Conservation (phyloP, 1,140 invertebrate genomes). For the Drosophila equinoxialis region DNA sequence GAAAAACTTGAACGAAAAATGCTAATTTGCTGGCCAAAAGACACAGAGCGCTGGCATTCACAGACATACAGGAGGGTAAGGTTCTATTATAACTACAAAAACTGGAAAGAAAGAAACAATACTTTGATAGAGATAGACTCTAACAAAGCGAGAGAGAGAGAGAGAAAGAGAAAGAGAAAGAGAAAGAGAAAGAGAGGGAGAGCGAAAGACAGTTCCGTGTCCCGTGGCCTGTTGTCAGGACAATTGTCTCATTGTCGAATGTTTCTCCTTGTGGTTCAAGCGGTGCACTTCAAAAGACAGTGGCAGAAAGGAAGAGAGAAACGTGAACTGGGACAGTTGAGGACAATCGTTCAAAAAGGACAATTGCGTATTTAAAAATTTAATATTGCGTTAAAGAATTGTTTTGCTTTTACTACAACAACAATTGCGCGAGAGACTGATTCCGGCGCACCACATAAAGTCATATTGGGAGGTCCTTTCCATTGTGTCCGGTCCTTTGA, state of each 20-base stretch:
- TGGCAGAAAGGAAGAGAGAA: conserved; percentile 19
- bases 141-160: background rate
- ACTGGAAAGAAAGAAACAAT: background rate
- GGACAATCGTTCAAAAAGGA: conserved; percentile 57
- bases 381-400: conserved; percentile 73
- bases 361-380: conserved; percentile 78
- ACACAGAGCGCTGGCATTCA: conserved; percentile 1
- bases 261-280: conserved; percentile 39
- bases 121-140: background rate
- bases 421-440: conserved; percentile 54
- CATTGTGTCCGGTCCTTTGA: conserved; percentile 33
- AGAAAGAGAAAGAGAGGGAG: background rate
- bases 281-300: conserved; percentile 66
- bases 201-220: background rate
- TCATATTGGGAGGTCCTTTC: conserved; percentile 76
- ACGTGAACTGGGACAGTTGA: conserved; percentile 39
- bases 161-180: background rate
- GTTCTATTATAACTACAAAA: conserved; percentile 1
- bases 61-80: background rate
- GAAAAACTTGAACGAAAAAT: conserved; percentile 60
- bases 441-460: conserved; percentile 60
- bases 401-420: conserved; percentile 42
- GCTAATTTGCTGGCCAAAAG: conserved; percentile 50
- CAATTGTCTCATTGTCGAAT: conserved; percentile 67
- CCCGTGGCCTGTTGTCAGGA: conserved; percentile 25